Base-by-base conservation (phyloP, 1,140 invertebrate species). In the Chironomus striatipennis region DNA sequence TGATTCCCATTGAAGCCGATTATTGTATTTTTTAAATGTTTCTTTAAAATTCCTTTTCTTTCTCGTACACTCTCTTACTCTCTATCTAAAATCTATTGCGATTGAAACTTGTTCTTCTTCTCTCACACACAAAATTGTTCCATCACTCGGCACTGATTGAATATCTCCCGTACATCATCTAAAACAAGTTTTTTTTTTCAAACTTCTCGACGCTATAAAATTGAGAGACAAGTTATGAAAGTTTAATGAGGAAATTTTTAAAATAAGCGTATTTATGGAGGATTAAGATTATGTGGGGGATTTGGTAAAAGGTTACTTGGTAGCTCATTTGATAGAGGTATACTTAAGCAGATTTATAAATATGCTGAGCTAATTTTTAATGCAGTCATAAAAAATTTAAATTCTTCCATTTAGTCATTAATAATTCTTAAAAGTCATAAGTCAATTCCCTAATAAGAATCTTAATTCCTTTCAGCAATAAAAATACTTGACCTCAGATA, bases 151-250 rank as follows among this genome's bases (percentile, higher is more conserved):
- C 47, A 57, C 47, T 57, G 47, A 57, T 57, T 57, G 47, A 57
- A 12, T 57, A 57, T 57, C 47, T 57, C 47, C 47, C 47, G 47
- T 57, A 57, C 47, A 57, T 57, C 47, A 57, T 57, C 8, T 12
- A 57, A 47, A 57, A 57, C 47, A 57, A 57, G 47, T 57, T 57
- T 57, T n/a, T 57, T n/a, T n/a, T n/a, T n/a, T n/a, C n/a, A n/a
- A n/a, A n/a, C n/a, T n/a, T n/a, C n/a, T n/a, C 24, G 1, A 34
- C 24, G 24, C 24, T 34, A 34, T 34, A 34, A 34, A 34, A 34
- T 34, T 34, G 24, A 34, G 24, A 34, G 24, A 34, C 24, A 34
- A 34, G 24, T 34, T 34, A 34, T 34, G 24, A 34, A 34, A 34
- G 24, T 34, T 34, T 34, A 34, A 34, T 34, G 24, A 34, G 24